Base-by-base conservation (phyloP, 1,140 invertebrate species). In the Lanistes nyassanus region DNA sequence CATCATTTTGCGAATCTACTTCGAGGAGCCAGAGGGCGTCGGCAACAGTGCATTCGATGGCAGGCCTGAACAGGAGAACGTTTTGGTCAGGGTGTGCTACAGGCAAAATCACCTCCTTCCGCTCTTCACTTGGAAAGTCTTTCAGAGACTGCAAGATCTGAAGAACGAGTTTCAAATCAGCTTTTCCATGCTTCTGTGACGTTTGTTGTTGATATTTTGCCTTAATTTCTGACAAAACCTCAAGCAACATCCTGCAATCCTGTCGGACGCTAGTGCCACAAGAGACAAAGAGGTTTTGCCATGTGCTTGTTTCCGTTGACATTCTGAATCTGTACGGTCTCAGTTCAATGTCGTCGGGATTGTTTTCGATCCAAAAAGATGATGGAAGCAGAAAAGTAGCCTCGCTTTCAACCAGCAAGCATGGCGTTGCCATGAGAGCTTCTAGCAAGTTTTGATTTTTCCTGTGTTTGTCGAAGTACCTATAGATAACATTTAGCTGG, bases 31-130 rank as follows among this genome's bases (percentile, higher is more conserved):
- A 47, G 1, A n/a, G 23, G 26, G 21, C 55, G 16, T 55, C 29
- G 6, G 26, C 29, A 2, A 73, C 83, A 26, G 71, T 81, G 62
- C 83, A 84, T 19, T 84, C 78, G 1, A 69, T 55, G 3, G 76
- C 79, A 23, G 69, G 74, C 31, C 67, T 74, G 34, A 84, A 66
- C 21, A 62, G 21, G 3, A 84, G 55, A 26, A 31, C 55, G n/a
- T 66, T 37, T n/a, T 75, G 69, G 26, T 58, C 58, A 2, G 64
- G 42, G 7, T 77, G 70, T 5, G 64, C 58, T n/a, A 82, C 56
- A 4, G 80, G 80, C 37, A 83, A 42, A 16, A 81, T 34, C 16
- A 80, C 51, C 11, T 62, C 73, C n/a, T 51, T 56, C 11, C 53
- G 39, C 11, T 19, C 53, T 21, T 37, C 55, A n/a, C 19, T 16